These are phyloP conservation scores for Eretmocerus hayati DNA, from an alignment of 2,888 invertebrate species.

Conservation along the genomic window DNA sequence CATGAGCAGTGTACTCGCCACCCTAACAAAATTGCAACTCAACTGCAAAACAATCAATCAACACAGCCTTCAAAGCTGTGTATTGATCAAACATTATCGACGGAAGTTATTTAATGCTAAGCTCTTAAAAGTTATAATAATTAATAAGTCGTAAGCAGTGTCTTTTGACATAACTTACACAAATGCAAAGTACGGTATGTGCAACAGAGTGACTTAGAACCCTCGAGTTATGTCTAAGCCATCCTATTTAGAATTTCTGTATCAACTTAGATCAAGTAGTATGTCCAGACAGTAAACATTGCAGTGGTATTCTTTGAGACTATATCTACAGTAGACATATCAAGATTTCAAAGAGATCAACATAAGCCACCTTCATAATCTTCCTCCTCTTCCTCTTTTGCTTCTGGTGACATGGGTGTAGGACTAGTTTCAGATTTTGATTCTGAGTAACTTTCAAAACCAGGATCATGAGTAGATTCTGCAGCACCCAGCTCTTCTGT, in stretches of 20 bases:
- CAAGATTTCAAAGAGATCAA: constrained; percentile 24
- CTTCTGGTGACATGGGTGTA: constrained; percentile 16
- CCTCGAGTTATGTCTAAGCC: constrained; percentile 9
- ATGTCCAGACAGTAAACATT: constrained; percentile 19
- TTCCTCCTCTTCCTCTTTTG: constrained; percentile 27
- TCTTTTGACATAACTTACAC: too few relatives aligned
- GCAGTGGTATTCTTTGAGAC: constrained; percentile 10
- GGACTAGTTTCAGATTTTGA: constrained; percentile 12
- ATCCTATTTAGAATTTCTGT: constrained; percentile 11
- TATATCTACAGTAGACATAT: constrained; percentile 14
- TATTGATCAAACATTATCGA: too few relatives aligned
- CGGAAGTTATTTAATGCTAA: constrained; percentile 12
- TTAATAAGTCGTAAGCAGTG: constrained; percentile 10
- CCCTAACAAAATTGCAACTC: constrained; percentile 5
- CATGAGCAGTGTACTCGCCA: constrained; percentile 7
- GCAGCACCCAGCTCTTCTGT: too few relatives aligned
- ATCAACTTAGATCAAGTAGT: constrained; percentile 15
- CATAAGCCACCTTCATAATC: constrained; percentile 32
- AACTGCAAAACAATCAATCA: constrained; percentile 9
- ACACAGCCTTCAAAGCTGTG: too few relatives aligned
- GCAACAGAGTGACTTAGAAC: constrained; percentile 14
- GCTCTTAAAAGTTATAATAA: constrained; percentile 15
- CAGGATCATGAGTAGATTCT: too few relatives aligned
- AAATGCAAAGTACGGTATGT: constrained; percentile 16
- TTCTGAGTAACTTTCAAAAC: constrained; percentile 9